Conservation (phyloP, 1,140 invertebrate genomes). For the Papilio polyxenes region DNA sequence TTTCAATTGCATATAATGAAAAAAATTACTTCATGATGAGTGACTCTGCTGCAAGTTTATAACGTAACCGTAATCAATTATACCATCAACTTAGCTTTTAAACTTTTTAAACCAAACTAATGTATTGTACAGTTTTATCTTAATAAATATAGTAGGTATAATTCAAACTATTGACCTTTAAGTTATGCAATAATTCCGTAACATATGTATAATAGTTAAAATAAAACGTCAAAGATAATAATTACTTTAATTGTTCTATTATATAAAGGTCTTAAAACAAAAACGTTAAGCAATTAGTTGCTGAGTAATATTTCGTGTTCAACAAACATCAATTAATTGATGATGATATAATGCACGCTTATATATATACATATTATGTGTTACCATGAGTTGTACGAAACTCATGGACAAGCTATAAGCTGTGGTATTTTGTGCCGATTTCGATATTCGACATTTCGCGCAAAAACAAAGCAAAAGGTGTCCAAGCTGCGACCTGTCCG, state of each 20-base stretch:
- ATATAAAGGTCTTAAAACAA: conserved; percentile 5
- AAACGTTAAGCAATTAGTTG: conserved; percentile 1
- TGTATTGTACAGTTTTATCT: background rate
- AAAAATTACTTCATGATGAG: too few species aligned
- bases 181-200: background rate
- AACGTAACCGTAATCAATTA: too few species aligned
- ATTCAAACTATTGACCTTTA: background rate
- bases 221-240: background rate
- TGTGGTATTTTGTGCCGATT: too few species aligned
- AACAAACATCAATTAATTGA: background rate
- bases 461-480: too few species aligned
- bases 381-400: background rate
- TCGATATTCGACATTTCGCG: too few species aligned
- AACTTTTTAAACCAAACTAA: background rate
- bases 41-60: too few species aligned
- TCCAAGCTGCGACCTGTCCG: background rate
- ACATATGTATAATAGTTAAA: background rate
- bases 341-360: background rate
- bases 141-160: background rate
- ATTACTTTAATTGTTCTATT: conserved; percentile 7
- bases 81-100: too few species aligned
- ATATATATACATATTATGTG: background rate
- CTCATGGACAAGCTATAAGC: too few species aligned
- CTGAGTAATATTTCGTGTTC: background rate
- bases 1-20: too few species aligned